These are phyloP conservation scores for Ptychochromis oligacanthus DNA, from an alignment of 2,113 vertebrate genomes.

Conservation along the genomic window DNA sequence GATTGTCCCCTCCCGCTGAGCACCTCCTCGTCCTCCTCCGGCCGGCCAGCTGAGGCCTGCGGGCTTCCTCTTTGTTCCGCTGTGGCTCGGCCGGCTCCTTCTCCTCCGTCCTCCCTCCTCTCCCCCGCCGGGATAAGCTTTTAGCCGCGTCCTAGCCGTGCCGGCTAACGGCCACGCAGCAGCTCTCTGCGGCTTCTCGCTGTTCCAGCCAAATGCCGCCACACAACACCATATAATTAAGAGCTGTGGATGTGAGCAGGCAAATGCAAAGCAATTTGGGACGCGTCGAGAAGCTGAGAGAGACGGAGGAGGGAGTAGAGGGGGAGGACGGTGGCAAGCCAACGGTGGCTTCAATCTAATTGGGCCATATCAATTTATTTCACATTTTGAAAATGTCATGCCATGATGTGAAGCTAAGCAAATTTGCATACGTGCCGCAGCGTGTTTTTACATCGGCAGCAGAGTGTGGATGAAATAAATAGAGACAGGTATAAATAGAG, in stretches of 20 bases:
- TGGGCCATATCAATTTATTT: conserved; percentile 83
- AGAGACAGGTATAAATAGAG: conserved; percentile 70
- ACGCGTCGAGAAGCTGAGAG: conserved; percentile 53
- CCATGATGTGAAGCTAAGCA: conserved; percentile 76
- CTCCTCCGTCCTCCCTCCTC: conserved; percentile 19
- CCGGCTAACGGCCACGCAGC: conserved; percentile 64
- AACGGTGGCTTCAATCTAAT: conserved; percentile 75
- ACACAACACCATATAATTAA: conserved; percentile 79
- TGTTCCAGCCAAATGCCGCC: conserved; percentile 79
- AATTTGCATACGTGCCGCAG: conserved; percentile 73
- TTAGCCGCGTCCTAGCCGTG: conserved; percentile 71
- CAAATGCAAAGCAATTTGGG: conserved; percentile 80
- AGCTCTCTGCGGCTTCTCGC: conserved; percentile 73
- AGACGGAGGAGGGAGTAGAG: conserved; percentile 9
- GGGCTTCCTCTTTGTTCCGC: conserved; percentile 22
- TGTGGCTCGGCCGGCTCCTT: conserved; percentile 9
- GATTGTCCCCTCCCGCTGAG: background rate
- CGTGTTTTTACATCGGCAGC: conserved; percentile 65
- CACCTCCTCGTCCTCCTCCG: conserved; percentile 14
- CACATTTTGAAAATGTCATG: conserved; percentile 82
- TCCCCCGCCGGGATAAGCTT: conserved; percentile 67
- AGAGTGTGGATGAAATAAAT: conserved; percentile 58
- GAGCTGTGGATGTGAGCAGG: conserved; percentile 71
- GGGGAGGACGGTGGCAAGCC: conserved; percentile 25
- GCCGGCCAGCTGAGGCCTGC: conserved; percentile 3